A percentile compares a stretch with the other conserved stretches of the same genome.
These are phyloP conservation scores for Tetheella fluctuosa DNA, from an alignment of 2,888 invertebrate species.

Conservation along the genomic window DNA sequence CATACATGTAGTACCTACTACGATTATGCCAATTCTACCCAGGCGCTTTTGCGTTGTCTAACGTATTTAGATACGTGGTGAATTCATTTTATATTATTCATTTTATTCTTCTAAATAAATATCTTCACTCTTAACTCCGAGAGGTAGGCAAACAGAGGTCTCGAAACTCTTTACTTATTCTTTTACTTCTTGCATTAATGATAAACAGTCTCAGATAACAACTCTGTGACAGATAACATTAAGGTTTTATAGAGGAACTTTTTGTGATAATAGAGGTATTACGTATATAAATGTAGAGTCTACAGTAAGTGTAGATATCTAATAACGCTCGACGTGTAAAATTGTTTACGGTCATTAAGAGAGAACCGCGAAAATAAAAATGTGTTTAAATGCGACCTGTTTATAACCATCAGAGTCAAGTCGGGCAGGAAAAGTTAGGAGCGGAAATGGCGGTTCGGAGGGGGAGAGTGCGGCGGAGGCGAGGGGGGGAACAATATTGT, in stretches of 20 bases:
- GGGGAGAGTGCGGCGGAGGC: constrained; percentile 41
- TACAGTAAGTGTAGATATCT: background rate
- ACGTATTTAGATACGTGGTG: too few species aligned
- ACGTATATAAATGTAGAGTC: too few species aligned
- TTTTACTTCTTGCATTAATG: too few species aligned
- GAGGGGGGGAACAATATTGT: constrained; percentile 45
- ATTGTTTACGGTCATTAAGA: constrained; percentile 68
- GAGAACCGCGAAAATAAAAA: constrained; percentile 56
- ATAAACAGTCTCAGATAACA: too few species aligned
- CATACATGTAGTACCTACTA: too few species aligned
- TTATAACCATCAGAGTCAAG: constrained; percentile 77
- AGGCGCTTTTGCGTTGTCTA: background rate
- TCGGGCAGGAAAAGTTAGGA: constrained; percentile 68
- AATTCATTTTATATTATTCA: too few species aligned
- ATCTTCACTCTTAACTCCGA: too few species aligned
- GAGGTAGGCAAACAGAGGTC: too few species aligned
- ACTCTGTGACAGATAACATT: too few species aligned
- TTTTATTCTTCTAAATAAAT: too few species aligned
- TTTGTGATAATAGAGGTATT: too few species aligned
- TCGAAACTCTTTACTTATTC: too few species aligned
- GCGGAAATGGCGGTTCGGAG: constrained; percentile 71
- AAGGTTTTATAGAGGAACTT: background rate
- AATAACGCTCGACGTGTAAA: constrained; percentile 40
- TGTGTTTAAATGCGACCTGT: constrained; percentile 69
- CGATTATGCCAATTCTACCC: background rate